A percentile compares a stretch with the other conserved stretches of the same genome.
Conservation (phyloP, 2,113 vertebrate species). For the Neolamprologus tretocephalus region DNA sequence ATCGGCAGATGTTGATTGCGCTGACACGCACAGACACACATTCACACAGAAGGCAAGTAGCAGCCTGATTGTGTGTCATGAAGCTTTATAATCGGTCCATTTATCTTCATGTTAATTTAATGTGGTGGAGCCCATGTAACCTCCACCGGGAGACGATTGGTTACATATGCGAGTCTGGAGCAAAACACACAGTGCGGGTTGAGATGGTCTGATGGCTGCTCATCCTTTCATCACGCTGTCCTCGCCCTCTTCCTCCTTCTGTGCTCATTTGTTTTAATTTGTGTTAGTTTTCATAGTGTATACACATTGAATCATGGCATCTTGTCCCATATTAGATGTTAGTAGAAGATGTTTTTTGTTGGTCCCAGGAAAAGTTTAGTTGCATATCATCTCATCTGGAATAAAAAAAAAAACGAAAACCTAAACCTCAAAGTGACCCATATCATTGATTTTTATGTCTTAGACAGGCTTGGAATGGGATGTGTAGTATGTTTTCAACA, state of each 20-base stretch:
- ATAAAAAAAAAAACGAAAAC: not conserved
- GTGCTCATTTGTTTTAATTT: not conserved
- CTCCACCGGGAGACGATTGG: conserved; percentile 10
- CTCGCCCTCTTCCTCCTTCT: not conserved
- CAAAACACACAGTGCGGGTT: not conserved
- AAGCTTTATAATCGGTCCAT: conserved; percentile 37
- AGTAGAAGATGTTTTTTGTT: not conserved
- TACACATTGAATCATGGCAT: not conserved
- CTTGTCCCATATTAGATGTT: not conserved
- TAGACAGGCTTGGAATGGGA: not conserved
- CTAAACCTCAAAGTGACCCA: not conserved
- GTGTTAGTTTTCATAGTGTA: not conserved
- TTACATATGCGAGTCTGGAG: conserved; percentile 33
- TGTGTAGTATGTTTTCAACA: not conserved
- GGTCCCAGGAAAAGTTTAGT: not conserved
- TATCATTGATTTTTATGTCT: not conserved
- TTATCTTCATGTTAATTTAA: conserved; percentile 51
- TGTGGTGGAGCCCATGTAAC: conserved; percentile 13
- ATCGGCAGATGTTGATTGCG: conserved; percentile 38
- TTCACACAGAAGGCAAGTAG: conserved; percentile 14
- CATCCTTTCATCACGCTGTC: conserved; percentile 34
- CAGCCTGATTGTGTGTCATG: conserved; percentile 35
- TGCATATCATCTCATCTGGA: not conserved
- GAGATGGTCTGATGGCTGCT: conserved; percentile 8
- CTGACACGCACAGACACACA: not conserved